These are phyloP conservation scores for Hypena proboscidalis DNA, from an alignment of 2,888 invertebrate genomes.

Conservation along the genomic window DNA sequence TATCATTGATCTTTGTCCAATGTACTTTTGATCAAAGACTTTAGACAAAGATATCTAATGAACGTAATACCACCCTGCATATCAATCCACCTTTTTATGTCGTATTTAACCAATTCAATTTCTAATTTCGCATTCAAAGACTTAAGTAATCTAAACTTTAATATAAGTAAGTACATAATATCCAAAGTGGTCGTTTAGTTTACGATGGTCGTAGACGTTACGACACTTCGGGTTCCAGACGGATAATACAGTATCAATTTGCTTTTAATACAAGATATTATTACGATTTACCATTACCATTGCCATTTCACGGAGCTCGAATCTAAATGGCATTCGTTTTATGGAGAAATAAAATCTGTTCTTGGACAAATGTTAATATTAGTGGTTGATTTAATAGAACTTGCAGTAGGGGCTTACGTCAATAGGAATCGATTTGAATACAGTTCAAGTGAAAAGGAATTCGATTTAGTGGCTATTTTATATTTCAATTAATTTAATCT, in stretches of 20 bases:
- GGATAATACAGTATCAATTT: slow-evolving; percentile 29
- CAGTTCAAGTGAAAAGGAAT: neutral
- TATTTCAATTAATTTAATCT: too few relatives aligned
- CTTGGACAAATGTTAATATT: neutral
- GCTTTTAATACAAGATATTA: slow-evolving; percentile 3
- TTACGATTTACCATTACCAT: slow-evolving; percentile 4
- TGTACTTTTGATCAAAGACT: too few relatives aligned
- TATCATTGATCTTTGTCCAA: too few relatives aligned
- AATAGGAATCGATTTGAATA: neutral
- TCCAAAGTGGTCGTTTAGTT: slow-evolving; percentile 23
- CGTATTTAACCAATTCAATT: too few relatives aligned
- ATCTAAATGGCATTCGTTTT: slow-evolving; percentile 10
- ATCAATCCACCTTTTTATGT: too few relatives aligned
- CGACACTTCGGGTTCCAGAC: slow-evolving; percentile 19
- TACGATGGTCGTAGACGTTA: slow-evolving; percentile 26
- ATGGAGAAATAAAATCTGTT: slow-evolving; percentile 19
- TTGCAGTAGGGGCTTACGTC: neutral
- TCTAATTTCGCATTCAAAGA: too few relatives aligned
- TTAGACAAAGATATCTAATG: too few relatives aligned
- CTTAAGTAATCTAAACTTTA: slow-evolving; percentile 16
- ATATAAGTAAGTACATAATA: too few relatives aligned
- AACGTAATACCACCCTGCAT: too few relatives aligned
- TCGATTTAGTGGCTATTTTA: neutral
- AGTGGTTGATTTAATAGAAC: neutral
- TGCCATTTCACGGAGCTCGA: slow-evolving; percentile 2